A percentile compares a stretch with the other conserved stretches of the same genome.
Conservation (phyloP, 2,888 invertebrate species). For the Sinelater perroti region DNA sequence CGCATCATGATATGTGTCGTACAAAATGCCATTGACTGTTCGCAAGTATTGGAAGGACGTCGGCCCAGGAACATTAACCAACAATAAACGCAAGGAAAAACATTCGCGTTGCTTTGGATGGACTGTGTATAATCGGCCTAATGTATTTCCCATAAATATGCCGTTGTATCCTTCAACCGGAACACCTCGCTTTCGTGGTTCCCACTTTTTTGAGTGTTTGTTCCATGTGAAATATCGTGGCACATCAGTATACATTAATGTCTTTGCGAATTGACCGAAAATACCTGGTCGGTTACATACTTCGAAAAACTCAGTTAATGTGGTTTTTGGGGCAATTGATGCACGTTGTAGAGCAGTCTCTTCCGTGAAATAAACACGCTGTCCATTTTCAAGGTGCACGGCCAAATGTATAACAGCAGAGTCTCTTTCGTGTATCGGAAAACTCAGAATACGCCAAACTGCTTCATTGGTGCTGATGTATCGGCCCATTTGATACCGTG, state of each 20-base stretch:
- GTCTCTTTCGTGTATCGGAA: slow-evolving; percentile 46
- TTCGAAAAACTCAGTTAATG: slow-evolving; percentile 33
- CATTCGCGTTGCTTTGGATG: slow-evolving; percentile 49
- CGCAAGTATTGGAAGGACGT: slow-evolving; percentile 24
- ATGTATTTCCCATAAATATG: slow-evolving; percentile 39
- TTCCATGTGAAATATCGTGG: slow-evolving; percentile 52
- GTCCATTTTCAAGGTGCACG: slow-evolving; percentile 38
- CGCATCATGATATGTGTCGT: slow-evolving; percentile 28
- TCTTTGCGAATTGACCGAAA: slow-evolving; percentile 45
- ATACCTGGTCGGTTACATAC: slow-evolving; percentile 25
- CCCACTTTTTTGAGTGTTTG: slow-evolving; percentile 45
- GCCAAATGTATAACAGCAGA: slow-evolving; percentile 48
- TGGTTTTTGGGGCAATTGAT: slow-evolving; percentile 22
- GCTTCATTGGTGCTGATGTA: slow-evolving; percentile 51
- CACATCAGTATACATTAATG: slow-evolving; percentile 52
- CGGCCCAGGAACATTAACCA: slow-evolving; percentile 40
- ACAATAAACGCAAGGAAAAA: slow-evolving; percentile 50
- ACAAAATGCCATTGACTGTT: slow-evolving; percentile 26
- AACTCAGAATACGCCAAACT: slow-evolving; percentile 42
- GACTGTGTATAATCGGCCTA: slow-evolving; percentile 49
- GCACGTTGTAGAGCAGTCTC: slow-evolving; percentile 13
- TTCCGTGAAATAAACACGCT: slow-evolving; percentile 35
- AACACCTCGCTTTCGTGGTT: slow-evolving; percentile 39
- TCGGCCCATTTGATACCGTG: slow-evolving; percentile 43
- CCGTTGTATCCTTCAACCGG: slow-evolving; percentile 39